A percentile compares a stretch with the other conserved stretches of the same genome.
Evolutionary conservation across 2,797 vertebrate genomes (phyloP).

Genomic region (Acipenser oxyrinchus): DNA sequence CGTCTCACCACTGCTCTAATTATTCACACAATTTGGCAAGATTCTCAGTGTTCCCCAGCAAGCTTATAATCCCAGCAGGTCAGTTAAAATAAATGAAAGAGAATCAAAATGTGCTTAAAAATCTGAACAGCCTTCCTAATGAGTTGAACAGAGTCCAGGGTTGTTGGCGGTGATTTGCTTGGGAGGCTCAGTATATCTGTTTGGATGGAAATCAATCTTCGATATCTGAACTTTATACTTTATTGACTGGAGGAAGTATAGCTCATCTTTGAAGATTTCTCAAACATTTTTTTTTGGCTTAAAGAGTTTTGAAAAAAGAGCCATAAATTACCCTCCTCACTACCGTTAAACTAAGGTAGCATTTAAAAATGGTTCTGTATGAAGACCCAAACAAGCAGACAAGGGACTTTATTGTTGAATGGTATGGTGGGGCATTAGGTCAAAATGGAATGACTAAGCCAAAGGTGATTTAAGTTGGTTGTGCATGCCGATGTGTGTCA

Average conservation of each 20-base stretch:
- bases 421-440: background rate
- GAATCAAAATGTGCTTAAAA: slow-evolving; percentile 92
- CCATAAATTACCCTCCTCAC: slow-evolving; percentile 35
- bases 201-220: slow-evolving; percentile 11
- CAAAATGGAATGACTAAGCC: background rate
- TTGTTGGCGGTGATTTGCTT: slow-evolving; percentile 62
- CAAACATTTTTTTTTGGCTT: slow-evolving; percentile 22
- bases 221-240: background rate
- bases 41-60: slow-evolving; percentile 68
- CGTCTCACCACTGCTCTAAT: slow-evolving; percentile 80
- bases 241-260: slow-evolving; percentile 4
- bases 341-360: slow-evolving; percentile 44
- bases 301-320: slow-evolving; percentile 28
- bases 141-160: slow-evolving; percentile 81
- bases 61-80: slow-evolving; percentile 93
- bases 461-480: background rate
- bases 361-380: slow-evolving; percentile 38
- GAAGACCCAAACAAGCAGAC: no score
- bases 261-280: slow-evolving; percentile 23
- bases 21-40: slow-evolving; percentile 96
- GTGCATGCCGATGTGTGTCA: background rate
- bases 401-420: no score
- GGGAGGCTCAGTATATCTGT: slow-evolving; percentile 10
- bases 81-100: slow-evolving; percentile 96
- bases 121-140: slow-evolving; percentile 76